Conservation (phyloP, 2,888 invertebrate species). For the Caenorhabditis sp. region DNA sequence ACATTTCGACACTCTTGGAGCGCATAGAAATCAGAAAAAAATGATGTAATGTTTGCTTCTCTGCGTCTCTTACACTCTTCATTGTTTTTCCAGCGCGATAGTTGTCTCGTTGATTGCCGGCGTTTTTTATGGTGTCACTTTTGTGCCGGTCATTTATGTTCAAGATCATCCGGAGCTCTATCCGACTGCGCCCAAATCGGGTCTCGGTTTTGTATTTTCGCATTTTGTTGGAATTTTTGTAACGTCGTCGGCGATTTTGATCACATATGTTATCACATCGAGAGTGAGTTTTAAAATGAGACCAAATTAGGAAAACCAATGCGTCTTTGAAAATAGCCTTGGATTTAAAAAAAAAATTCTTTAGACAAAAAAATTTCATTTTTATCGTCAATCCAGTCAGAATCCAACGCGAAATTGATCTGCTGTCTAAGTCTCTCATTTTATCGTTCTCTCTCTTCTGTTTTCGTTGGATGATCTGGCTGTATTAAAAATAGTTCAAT, state of each 20-base stretch:
- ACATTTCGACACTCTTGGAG: neutral
- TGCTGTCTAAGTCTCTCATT: no score
- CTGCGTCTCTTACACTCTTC: neutral
- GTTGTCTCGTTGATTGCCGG: conserved; percentile 72
- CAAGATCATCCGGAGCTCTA: conserved; percentile 69
- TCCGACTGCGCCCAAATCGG: conserved; percentile 55
- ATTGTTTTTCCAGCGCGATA: conserved; percentile 70
- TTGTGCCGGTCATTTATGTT: conserved; percentile 73
- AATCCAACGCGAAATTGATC: no score
- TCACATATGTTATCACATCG: conserved; percentile 40
- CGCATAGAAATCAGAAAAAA: conserved; percentile 29
- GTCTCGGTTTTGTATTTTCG: conserved; percentile 72
- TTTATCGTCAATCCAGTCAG: no score
- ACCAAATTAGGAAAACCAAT: no score
- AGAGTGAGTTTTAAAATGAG: conserved; percentile 9
- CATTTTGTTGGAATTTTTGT: conserved; percentile 73
- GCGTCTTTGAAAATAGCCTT: no score
- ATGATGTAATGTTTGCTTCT: neutral
- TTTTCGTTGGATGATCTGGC: no score
- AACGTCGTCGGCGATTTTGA: conserved; percentile 71
- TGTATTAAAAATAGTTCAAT: no score
- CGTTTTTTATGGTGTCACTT: conserved; percentile 73
- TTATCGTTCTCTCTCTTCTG: no score
- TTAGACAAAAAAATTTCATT: no score
- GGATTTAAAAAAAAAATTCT: no score